A percentile compares a stretch with the other conserved stretches of the same genome.
Conservation (phyloP, 64 coral and sea anemone species). For the Anthopleura sola region DNA sequence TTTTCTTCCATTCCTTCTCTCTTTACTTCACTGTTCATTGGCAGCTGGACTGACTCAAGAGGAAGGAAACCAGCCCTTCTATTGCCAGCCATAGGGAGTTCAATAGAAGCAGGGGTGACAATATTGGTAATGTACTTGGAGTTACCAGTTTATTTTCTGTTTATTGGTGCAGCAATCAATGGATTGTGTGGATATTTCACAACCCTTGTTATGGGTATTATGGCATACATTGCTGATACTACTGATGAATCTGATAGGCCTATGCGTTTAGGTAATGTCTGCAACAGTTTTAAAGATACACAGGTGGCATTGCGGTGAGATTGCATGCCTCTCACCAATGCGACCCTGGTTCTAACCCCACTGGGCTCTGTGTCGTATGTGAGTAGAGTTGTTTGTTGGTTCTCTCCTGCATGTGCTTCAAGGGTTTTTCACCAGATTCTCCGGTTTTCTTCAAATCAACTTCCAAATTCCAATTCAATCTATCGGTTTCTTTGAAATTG, state of each 20-base stretch:
- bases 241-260: conserved; percentile 54
- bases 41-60: conserved; percentile 66
- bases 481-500: no score
- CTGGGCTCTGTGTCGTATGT: no score
- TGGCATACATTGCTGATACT: conserved; percentile 86
- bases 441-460: no score
- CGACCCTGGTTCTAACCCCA: no score
- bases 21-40: conserved; percentile 67
- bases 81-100: conserved; percentile 43
- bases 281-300: no score
- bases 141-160: conserved; percentile 68
- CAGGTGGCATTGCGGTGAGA: no score
- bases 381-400: no score
- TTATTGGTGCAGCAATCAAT: conserved; percentile 65
- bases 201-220: conserved; percentile 50
- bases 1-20: conserved; percentile 61
- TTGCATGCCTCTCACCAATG: no score
- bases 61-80: conserved; percentile 62
- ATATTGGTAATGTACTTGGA: conserved; percentile 68
- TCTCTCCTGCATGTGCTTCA: no score
- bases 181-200: conserved; percentile 78
- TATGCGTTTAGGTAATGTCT: conserved; percentile 49
- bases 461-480: no score
- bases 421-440: no score
- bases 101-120: conserved; percentile 34